Evolutionary conservation across 1,140 invertebrate species (phyloP).

Genomic region (Dendrolimus kikuchii): DNA sequence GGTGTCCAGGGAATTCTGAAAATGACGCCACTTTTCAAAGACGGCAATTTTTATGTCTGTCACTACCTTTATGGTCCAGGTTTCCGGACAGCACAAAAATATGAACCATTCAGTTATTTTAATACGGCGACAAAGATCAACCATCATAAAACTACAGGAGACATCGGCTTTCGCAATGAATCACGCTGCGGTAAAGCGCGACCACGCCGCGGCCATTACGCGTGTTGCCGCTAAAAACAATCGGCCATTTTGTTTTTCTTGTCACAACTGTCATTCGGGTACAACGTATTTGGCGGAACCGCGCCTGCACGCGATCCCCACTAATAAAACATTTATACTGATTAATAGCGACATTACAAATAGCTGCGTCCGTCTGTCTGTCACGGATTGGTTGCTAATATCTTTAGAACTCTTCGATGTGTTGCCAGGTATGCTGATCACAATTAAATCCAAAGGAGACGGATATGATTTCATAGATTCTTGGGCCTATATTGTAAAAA

Average conservation of each 20-base stretch:
- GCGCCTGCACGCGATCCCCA: constrained; percentile 20
- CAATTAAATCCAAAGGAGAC: too few relatives aligned
- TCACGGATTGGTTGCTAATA: constrained; percentile 23
- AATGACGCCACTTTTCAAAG: too few relatives aligned
- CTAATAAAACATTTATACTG: constrained; percentile 48
- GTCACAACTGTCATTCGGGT: constrained; percentile 22
- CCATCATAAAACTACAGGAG: too few relatives aligned
- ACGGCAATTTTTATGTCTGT: too few relatives aligned
- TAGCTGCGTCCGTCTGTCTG: constrained; percentile 21
- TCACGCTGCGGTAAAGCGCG: constrained; percentile 6
- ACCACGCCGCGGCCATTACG: constrained; percentile 36
- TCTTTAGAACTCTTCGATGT: constrained; percentile 12
- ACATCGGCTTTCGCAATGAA: too few relatives aligned
- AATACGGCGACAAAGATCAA: too few relatives aligned
- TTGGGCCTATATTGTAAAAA: too few relatives aligned
- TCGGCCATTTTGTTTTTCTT: constrained; percentile 39
- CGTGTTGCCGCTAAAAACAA: constrained; percentile 22
- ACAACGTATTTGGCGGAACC: constrained; percentile 39
- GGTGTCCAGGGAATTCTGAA: too few relatives aligned
- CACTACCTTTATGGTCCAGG: too few relatives aligned
- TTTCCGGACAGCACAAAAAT: too few relatives aligned
- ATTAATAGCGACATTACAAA: constrained; percentile 38
- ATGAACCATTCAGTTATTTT: too few relatives aligned
- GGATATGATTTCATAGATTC: too few relatives aligned
- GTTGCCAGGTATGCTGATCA: background rate